phyloP scores from a whole-genome alignment of 1,140 invertebrate genomes.

The Acromyrmex charruanus region DNA sequence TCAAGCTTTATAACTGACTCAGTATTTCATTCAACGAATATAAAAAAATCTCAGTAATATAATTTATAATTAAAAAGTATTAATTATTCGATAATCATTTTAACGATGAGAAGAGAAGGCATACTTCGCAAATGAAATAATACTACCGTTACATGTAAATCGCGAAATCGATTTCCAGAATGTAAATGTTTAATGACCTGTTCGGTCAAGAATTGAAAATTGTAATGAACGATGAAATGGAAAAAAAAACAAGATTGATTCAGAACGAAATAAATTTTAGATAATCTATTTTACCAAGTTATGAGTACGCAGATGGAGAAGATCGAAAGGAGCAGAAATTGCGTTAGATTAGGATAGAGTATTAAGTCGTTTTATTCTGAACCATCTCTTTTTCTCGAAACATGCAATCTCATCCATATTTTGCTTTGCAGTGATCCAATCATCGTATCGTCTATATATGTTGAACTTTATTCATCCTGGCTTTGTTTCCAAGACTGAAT shows the following conservation, averaged over 20 bases:
- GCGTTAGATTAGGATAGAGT: too few species aligned
- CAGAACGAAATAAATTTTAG: conserved; percentile 42
- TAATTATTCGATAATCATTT: background rate
- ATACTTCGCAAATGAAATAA: background rate
- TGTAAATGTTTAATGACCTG: conserved; percentile 13
- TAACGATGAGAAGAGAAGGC: background rate
- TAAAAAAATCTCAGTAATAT: background rate
- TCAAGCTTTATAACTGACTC: background rate
- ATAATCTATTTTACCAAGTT: conserved; percentile 54
- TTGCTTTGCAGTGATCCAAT: background rate
- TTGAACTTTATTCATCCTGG: conserved; percentile 15
- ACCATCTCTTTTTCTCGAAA: too few species aligned
- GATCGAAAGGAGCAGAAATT: too few species aligned
- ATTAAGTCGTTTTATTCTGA: too few species aligned
- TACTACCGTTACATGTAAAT: background rate
- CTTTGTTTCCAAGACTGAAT: background rate
- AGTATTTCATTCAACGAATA: background rate
- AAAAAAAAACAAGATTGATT: conserved; percentile 1
- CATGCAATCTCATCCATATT: too few species aligned
- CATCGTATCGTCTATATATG: background rate
- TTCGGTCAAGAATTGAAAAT: conserved; percentile 24
- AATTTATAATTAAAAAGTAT: background rate
- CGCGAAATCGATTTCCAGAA: conserved; percentile 14
- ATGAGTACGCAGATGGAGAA: conserved; percentile 4
- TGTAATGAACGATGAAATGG: background rate